These are phyloP conservation scores for Alexandromys fortis DNA, from an alignment of 2,113 vertebrate genomes.

Conservation along the genomic window DNA sequence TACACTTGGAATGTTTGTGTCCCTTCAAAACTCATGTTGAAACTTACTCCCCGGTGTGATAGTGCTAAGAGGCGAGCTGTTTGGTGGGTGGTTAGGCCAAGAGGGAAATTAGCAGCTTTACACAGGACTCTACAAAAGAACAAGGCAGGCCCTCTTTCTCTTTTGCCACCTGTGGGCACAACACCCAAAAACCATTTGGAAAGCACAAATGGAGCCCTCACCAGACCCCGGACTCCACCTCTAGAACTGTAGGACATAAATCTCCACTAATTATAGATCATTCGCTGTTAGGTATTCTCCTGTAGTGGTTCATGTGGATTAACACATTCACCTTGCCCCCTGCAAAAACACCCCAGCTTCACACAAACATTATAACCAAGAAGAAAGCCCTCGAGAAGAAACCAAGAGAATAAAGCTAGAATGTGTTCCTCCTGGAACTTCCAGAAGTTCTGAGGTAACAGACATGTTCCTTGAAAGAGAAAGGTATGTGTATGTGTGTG, in stretches of 20 bases:
- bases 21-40: not conserved
- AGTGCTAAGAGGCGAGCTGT: too few species aligned
- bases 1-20: not conserved
- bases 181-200: not conserved
- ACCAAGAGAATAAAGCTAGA: not conserved
- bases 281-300: not conserved
- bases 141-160: not conserved
- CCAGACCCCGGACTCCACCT: not conserved
- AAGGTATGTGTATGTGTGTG: too few species aligned
- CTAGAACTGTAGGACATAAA: not conserved
- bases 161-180: too few species aligned
- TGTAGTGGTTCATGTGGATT: not conserved
- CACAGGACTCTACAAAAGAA: not conserved
- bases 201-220: not conserved
- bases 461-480: not conserved
- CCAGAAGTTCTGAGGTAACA: not conserved
- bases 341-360: not conserved
- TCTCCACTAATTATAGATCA: not conserved
- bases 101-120: not conserved
- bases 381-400: not conserved
- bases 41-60: too few species aligned
- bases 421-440: not conserved
- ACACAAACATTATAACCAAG: not conserved
- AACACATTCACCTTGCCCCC: not conserved
- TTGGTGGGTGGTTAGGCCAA: not conserved